Evolutionary conservation across 53 echinoderm and acorn worm species (phyloP), one percentile per base, ranked within the genome.

Genomic region (Patiria pectinifera): DNA sequence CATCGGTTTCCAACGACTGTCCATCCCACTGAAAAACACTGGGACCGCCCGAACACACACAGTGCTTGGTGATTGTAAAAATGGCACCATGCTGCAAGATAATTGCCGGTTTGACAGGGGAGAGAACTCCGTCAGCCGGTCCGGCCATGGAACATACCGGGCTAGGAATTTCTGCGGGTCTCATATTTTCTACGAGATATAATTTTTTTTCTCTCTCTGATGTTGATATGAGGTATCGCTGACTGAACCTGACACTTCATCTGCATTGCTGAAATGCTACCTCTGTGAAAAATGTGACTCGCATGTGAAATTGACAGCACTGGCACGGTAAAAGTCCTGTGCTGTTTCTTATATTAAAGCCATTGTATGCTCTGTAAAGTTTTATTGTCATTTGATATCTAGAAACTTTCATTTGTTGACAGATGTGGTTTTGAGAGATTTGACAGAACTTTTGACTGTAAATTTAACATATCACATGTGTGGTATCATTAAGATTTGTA

Each of bases 81-180:
- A 90, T 80, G 62, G 90, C 90, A 80, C 90, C 90, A 90, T 25
- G 90, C 90, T 90, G 81, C 60, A 62, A 13, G 48, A 62, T 90
- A 90, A 90, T 90, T 90, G 80, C 62, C 46, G 53, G 45, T 78
- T 69, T 81, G 69, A 82, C 90, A 90, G 71, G 82, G 35, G 63
- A 80, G 11, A 25, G 48, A 2, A 11, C 48, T 81, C 43, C 15
- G 63, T 58, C 77, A 76, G 80, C 80, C 16, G 80, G n/a, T 24
- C 12, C 15, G 80, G 12, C 80, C 78, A 2, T 53, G 47, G 45
- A 23, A 90, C 80, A 90, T 90, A 90, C 70, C 60, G 69, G 45
- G 80, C 44, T 15, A 63, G 90, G 90, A 90, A 90, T 90, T 80
- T 78, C 26, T 45, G 45, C 12, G 18, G 80, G 46, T 47, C 80